A percentile compares a stretch with the other conserved stretches of the same genome.
Evolutionary conservation across 2,113 vertebrate genomes (phyloP).

Genomic region (Fregetta grallaria): DNA sequence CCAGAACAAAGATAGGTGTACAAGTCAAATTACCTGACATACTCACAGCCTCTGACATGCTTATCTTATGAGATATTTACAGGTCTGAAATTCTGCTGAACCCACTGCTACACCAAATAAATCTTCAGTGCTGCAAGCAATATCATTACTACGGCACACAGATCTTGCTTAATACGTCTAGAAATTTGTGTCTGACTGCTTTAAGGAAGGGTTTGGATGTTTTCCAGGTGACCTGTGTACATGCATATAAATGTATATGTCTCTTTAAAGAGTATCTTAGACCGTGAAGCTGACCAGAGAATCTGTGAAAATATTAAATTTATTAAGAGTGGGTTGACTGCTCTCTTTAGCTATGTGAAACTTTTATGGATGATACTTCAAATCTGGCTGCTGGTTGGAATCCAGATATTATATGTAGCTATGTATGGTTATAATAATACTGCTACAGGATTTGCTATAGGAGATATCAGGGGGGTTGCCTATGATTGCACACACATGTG

Average conservation of each 20-base stretch:
- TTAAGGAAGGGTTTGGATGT: conserved; percentile 39
- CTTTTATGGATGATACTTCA: conserved; percentile 46
- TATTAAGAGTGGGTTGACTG: conserved; percentile 50
- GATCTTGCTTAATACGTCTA: conserved; percentile 9
- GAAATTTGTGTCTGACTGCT: conserved; percentile 33
- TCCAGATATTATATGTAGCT: conserved; percentile 22
- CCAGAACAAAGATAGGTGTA: conserved; percentile 43
- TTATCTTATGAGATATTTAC: conserved; percentile 61
- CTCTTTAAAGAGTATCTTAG: conserved; percentile 44
- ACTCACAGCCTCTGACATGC: conserved; percentile 28
- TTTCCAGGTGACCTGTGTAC: conserved; percentile 51
- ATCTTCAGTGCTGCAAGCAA: conserved; percentile 9
- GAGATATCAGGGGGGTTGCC: neutral
- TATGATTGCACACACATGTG: neutral
- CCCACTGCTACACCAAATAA: conserved; percentile 44
- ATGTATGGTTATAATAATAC: conserved; percentile 22
- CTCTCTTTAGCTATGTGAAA: conserved; percentile 57
- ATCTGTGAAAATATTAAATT: conserved; percentile 60
- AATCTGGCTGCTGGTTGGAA: conserved; percentile 35
- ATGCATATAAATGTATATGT: conserved; percentile 16
- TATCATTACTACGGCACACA: neutral
- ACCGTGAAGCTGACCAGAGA: conserved; percentile 31
- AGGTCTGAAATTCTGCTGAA: conserved; percentile 48
- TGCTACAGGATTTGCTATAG: neutral
- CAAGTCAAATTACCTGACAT: conserved; percentile 58